These are phyloP conservation scores for Alosa alosa DNA, from an alignment of 2,113 vertebrate genomes.

Conservation along the genomic window DNA sequence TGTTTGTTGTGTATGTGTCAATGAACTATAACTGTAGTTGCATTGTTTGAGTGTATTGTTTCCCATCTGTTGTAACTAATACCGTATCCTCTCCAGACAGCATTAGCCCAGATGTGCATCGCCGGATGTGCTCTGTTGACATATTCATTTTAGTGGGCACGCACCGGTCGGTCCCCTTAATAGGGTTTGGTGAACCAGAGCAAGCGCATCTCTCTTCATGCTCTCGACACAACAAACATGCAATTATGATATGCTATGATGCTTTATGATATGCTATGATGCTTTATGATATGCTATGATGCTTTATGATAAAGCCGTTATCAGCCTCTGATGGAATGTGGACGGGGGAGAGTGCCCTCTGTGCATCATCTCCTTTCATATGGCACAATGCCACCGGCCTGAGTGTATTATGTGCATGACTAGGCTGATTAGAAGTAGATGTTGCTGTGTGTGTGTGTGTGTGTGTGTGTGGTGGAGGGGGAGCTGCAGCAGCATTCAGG, in stretches of 20 bases:
- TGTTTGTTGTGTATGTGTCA: background rate
- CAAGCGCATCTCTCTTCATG: background rate
- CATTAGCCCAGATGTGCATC: background rate
- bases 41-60: background rate
- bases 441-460: background rate
- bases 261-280: no score
- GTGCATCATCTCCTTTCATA: background rate
- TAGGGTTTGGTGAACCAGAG: background rate
- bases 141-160: background rate
- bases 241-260: background rate
- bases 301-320: background rate
- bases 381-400: background rate
- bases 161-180: background rate
- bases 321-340: background rate
- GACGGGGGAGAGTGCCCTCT: background rate
- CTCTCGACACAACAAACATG: background rate
- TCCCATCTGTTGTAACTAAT: background rate
- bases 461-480: no score
- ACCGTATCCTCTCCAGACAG: background rate
- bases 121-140: background rate
- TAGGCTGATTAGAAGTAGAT: background rate
- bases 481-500: no score
- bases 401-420: background rate
- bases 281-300: no score
- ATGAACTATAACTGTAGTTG: background rate